Evolutionary conservation across 2,797 vertebrate species (phyloP), one percentile per base, ranked within the genome.

Genomic region (Sparus aurata): DNA sequence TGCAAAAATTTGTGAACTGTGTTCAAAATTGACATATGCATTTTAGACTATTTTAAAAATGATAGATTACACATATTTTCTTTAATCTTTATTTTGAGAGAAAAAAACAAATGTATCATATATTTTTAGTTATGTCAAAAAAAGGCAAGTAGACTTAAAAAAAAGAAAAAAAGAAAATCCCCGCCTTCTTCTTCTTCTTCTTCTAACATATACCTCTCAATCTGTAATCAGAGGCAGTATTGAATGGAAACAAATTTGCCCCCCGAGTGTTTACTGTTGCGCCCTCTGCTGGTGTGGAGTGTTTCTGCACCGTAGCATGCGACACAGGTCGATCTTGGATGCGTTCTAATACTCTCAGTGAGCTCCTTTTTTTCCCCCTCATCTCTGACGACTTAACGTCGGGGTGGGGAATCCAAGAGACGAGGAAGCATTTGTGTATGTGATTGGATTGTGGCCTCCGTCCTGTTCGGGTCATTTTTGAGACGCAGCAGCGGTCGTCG

Each of bases 11-110:
- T 94, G 71, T 90, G 79, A 89, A 91, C 87, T 87, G 85, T 92
- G 89, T 92, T 95, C 92, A 94, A 95, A 95, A 82, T 85, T 88
- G 93, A 95, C 95, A 92, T 96, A 94, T 95, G 94, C 93, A 94
- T 95, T 94, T 92, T 89, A 88, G 82, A 90, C 85, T 85, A 90
- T 91, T 92, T 93, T 90, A 80, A 80, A 34, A 85, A 93, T 83
- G 73, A 93, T 85, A 91, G 81, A 94, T 90, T 91, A 86, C 69
- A 91, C 90, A 91, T 93, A 92, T 94, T 94, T 94, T 93, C 86
- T 91, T 94, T 93, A 87, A 79, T 83, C 85, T 94, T 95, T 95
- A 93, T 94, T 95, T 94, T 94, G 81, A 87, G 74, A 89, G 83
- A 27, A 84, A 85, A 57, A 70, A 75, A 45, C 34, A 83, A 90